Base-by-base conservation (phyloP, 2,888 invertebrate genomes). In the Hypselothyrea guttata region DNA sequence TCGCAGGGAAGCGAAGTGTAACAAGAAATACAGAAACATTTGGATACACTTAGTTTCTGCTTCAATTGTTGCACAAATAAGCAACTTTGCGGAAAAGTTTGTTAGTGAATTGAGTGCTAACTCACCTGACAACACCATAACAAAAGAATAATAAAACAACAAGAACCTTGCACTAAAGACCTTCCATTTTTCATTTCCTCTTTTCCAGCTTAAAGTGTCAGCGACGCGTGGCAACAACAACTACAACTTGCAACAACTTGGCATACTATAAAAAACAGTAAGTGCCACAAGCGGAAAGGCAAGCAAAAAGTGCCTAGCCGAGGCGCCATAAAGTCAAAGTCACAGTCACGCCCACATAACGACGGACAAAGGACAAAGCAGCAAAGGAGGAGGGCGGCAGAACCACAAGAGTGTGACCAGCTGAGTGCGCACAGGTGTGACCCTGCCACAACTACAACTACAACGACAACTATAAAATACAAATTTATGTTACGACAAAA, bases 191-290 rank as follows among this genome's bases (percentile, higher is more conserved):
- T 78, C 72, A 82, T 68, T 82, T 78, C 67, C 75, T 82, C 62
- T 69, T 66, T 77, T 76, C 51, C 81, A 76, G 75, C 71, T 81
- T 71, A 75, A 67, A 68, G 69, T 76, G 74, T 68, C 74, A 66
- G 54, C 73, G 51, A 59, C 58, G 63, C 71, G 44, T 61, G 48
- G 47, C 44, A 54, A 16, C 40, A 38, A 34, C 45, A 30, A 8
- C 15, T 30, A 8, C 44, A 49, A 37, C 44, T n/a, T 28, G 8
- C 37, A 53, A 35, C 33, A 57, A 33, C 27, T 37, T n/a, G n/a
- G n/a, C n/a, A n/a, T n/a, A n/a, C 11, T 28, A 31, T 34, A 18
- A 44, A 28, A 33, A 42, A 33, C 40, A 33, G 8, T 31, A 41
- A 11, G 30, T 33, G 12, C 31, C 45, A 34, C 47, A 41, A 40